Evolutionary conservation across 2,888 invertebrate species (phyloP).

Genomic region (Syritta pipiens): DNA sequence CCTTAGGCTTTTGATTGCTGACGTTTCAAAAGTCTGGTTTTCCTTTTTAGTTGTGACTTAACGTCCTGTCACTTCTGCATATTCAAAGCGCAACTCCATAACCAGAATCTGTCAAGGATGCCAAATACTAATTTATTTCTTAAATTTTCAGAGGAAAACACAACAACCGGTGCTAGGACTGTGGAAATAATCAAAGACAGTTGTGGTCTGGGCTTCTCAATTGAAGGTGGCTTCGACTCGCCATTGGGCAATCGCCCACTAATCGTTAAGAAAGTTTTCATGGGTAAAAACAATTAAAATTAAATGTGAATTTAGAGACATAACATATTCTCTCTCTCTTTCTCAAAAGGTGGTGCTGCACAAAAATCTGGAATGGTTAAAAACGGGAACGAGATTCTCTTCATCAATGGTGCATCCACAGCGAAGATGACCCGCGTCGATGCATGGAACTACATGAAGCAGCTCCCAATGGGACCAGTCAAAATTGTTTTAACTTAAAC

Average conservation of each 20-base stretch:
- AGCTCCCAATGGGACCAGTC: slow-evolving; percentile 91
- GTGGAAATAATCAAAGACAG: slow-evolving; percentile 83
- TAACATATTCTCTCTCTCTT: too few species aligned
- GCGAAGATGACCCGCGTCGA: slow-evolving; percentile 93
- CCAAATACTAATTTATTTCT: not conserved
- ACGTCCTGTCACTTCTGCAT: too few species aligned
- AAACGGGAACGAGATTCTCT: slow-evolving; percentile 92
- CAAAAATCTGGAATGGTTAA: slow-evolving; percentile 91
- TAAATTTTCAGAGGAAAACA: slow-evolving; percentile 73
- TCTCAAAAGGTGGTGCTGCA: slow-evolving; percentile 88
- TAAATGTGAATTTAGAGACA: slow-evolving; percentile 44
- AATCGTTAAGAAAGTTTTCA: slow-evolving; percentile 94
- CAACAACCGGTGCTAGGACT: slow-evolving; percentile 73
- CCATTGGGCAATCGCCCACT: slow-evolving; percentile 93
- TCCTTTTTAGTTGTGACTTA: too few species aligned
- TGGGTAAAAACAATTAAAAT: slow-evolving; percentile 82
- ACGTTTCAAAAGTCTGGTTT: too few species aligned
- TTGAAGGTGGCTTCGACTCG: slow-evolving; percentile 95
- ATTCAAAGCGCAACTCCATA: too few species aligned
- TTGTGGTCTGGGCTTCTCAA: slow-evolving; percentile 94
- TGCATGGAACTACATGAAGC: slow-evolving; percentile 96
- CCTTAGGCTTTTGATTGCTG: too few species aligned
- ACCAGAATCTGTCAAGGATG: too few species aligned
- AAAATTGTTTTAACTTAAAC: slow-evolving; percentile 74
- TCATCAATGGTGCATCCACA: slow-evolving; percentile 90